Evolutionary conservation across 2,888 invertebrate genomes (phyloP), one percentile per base, ranked within the genome.

Genomic region (Melanchra persicariae): DNA sequence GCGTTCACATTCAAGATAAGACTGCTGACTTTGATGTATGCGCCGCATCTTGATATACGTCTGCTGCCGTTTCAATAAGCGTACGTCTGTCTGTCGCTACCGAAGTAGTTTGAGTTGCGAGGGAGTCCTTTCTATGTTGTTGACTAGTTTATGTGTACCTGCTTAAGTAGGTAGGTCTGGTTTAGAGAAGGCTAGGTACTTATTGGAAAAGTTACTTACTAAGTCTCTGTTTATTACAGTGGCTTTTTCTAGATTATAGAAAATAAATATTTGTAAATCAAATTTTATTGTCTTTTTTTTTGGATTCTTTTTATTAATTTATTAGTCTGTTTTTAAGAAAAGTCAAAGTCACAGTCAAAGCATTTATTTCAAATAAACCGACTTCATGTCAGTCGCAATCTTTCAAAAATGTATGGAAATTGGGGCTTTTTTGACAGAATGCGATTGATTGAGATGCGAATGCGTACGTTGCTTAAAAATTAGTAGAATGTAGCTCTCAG

Each of bases 11-110:
- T 82, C 81, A 77, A 74, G 78, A 93, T 93, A 93, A 90, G 88
- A 84, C 82, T 75, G 45, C 84, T 89, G 93, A 93, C 93, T 92
- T 93, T 93, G 93, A 93, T 92, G 92, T 87, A 92, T 89, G 90
- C 91, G 88, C 83, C 84, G 84, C 87, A 90, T 90, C 91, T 85
- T 90, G 93, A 93, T 91, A 85, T 89, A 91, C 91, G 89, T 90
- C 84, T 87, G 90, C 89, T 85, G 86, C 88, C 89, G 90, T 87
- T 88, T 86, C 87, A 85, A 89, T 90, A 88, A 85, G 89, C 85
- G 87, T 85, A 86, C 69, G 81, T 84, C 82, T 81, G 85, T 83
- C 83, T 85, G 87, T 79, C 84, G 81, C 81, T 79, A 75, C 82
- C 75, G 75, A 81, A 85, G 79, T 84, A 81, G 84, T 84, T 84